A percentile compares a stretch with the other conserved stretches of the same genome.
phyloP scores from a whole-genome alignment of 2,888 invertebrate species.

The Achlya flavicornis region DNA sequence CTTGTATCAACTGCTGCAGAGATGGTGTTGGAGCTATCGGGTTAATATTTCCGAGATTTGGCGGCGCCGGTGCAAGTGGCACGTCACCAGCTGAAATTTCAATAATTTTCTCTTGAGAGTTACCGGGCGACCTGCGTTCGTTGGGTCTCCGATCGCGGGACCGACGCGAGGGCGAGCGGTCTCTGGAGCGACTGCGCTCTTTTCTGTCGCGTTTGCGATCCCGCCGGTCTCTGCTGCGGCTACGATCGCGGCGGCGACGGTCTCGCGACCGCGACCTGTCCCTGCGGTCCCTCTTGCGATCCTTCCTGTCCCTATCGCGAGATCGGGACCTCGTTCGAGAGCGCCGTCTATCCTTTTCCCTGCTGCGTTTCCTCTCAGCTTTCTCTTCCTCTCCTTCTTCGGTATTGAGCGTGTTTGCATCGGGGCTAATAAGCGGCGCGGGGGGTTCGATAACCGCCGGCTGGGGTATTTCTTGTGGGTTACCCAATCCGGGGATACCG shows the following conservation, averaged over 20 bases:
- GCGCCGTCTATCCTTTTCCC: slow-evolving; percentile 64
- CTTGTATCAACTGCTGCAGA: slow-evolving; percentile 31
- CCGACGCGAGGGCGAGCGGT: slow-evolving; percentile 77
- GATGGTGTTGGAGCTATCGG: slow-evolving; percentile 24
- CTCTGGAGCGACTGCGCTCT: slow-evolving; percentile 83
- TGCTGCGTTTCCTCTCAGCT: slow-evolving; percentile 53
- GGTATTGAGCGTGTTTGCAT: slow-evolving; percentile 40
- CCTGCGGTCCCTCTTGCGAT: slow-evolving; percentile 75
- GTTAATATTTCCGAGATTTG: slow-evolving; percentile 30
- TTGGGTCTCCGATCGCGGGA: slow-evolving; percentile 71
- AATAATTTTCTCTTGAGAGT: slow-evolving; percentile 54
- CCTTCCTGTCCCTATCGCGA: slow-evolving; percentile 68
- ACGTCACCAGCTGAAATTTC: slow-evolving; percentile 32
- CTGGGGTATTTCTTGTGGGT: slow-evolving; percentile 75
- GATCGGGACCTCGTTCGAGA: slow-evolving; percentile 63
- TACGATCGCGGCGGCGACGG: slow-evolving; percentile 82
- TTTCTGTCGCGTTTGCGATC: slow-evolving; percentile 77
- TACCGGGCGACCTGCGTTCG: slow-evolving; percentile 73
- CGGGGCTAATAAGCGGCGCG: slow-evolving; percentile 61
- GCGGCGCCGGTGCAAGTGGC: slow-evolving; percentile 26
- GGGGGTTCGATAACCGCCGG: slow-evolving; percentile 78
- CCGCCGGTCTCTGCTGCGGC: slow-evolving; percentile 83
- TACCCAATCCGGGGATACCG: slow-evolving; percentile 73
- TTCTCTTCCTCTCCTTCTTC: slow-evolving; percentile 64
- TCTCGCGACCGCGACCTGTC: slow-evolving; percentile 84